Conservation (phyloP, 2,888 invertebrate species). For the Tipula lateralis region DNA sequence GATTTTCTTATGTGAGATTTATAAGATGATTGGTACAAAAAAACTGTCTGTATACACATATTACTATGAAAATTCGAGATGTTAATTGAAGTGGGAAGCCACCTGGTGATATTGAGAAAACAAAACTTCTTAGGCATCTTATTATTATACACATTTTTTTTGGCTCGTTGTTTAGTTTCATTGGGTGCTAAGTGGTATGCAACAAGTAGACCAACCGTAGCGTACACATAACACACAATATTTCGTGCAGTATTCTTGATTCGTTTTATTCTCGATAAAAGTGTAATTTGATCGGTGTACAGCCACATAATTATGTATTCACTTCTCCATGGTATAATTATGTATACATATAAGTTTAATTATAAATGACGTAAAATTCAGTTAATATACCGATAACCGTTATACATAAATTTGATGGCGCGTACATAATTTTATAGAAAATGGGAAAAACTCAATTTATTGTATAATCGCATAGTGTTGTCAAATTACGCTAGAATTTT, state of each 20-base stretch:
- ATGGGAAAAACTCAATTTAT: not conserved
- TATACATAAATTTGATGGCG: not conserved
- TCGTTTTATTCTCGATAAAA: not conserved
- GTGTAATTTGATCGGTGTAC: not conserved
- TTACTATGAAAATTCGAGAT: not conserved
- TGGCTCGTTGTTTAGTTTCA: not conserved
- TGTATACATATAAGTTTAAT: too few species aligned
- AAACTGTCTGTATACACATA: not conserved
- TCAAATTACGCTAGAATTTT: not conserved
- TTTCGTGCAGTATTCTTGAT: not conserved
- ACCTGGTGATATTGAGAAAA: not conserved
- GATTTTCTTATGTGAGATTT: not conserved
- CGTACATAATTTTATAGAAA: not conserved
- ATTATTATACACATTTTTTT: not conserved
- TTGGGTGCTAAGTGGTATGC: slow-evolving; percentile 1
- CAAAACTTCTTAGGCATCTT: not conserved
- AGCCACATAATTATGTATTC: not conserved
- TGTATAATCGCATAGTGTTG: not conserved
- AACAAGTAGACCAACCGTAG: not conserved
- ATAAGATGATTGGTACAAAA: not conserved
- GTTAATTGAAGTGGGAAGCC: slow-evolving; percentile 15
- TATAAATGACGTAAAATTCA: not conserved
- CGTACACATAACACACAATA: not conserved
- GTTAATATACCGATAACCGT: not conserved
- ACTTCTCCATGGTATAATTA: not conserved